Evolutionary conservation across 1,140 invertebrate species (phyloP).

Genomic region (Watersipora subatra): DNA sequence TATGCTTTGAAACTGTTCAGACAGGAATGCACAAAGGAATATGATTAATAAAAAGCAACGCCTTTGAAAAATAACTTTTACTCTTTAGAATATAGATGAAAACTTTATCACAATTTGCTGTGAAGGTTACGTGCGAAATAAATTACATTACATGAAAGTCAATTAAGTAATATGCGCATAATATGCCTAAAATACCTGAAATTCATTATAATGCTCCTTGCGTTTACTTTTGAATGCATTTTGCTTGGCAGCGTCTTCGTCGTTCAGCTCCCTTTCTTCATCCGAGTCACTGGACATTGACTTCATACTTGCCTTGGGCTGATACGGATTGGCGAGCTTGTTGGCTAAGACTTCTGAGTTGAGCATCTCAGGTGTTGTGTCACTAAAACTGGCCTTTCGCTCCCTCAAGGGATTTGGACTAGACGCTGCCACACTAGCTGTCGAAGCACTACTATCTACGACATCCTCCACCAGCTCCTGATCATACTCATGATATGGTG

Average conservation of each 20-base stretch:
- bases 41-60: too few relatives aligned
- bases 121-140: too few relatives aligned
- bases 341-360: neutral
- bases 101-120: too few relatives aligned
- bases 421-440: slow-evolving; percentile 21
- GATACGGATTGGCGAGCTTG: neutral
- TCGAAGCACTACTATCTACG: slow-evolving; percentile 38
- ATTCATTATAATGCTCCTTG: slow-evolving; percentile 94
- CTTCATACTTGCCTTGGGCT: neutral
- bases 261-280: neutral
- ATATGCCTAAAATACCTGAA: too few relatives aligned
- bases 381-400: neutral
- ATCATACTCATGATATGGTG: slow-evolving; percentile 74
- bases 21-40: too few relatives aligned
- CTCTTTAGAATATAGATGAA: too few relatives aligned
- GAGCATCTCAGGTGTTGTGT: neutral
- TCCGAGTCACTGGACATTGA: neutral
- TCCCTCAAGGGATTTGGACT: neutral
- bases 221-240: slow-evolving; percentile 74
- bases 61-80: too few relatives aligned
- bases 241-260: slow-evolving; percentile 45
- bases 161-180: too few relatives aligned
- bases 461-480: slow-evolving; percentile 50
- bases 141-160: too few relatives aligned
- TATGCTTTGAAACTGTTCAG: too few relatives aligned